Percentiles rank a stretch among this genome's conserved stretches.
phyloP scores from a whole-genome alignment of 2,888 invertebrate genomes.

The Argyra leucocephala region DNA sequence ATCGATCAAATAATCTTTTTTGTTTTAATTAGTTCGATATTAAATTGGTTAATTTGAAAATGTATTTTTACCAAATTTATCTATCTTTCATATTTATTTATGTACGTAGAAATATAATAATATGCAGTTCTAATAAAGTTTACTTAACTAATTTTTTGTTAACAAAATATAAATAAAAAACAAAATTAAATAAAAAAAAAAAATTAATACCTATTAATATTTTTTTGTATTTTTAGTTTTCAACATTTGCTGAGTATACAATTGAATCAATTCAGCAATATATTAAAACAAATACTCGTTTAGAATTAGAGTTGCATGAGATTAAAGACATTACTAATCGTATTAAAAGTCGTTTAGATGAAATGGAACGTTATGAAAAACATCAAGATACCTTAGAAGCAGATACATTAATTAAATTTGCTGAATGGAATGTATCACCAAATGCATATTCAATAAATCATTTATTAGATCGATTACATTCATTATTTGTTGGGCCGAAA shows the following conservation, averaged over 20 bases:
- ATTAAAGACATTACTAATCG: slow-evolving; percentile 52
- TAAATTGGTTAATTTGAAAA: too few species aligned
- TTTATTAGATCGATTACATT: slow-evolving; percentile 56
- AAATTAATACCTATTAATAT: too few species aligned
- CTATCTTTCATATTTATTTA: too few species aligned
- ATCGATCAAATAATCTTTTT: too few species aligned
- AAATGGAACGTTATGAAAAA: slow-evolving; percentile 52
- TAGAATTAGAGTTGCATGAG: slow-evolving; percentile 54
- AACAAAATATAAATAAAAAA: background rate
- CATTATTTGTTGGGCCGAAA: slow-evolving; percentile 48
- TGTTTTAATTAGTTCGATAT: too few species aligned
- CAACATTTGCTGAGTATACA: slow-evolving; percentile 32
- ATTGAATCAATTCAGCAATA: slow-evolving; percentile 36
- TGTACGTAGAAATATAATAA: background rate
- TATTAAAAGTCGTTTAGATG: slow-evolving; percentile 50
- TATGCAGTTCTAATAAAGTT: background rate
- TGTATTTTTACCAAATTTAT: too few species aligned
- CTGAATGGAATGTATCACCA: slow-evolving; percentile 59
- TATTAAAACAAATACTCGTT: slow-evolving; percentile 41
- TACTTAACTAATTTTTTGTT: slow-evolving; percentile 2
- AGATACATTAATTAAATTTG: slow-evolving; percentile 61
- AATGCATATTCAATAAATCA: slow-evolving; percentile 55
- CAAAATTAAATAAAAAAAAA: too few species aligned
- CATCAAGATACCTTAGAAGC: slow-evolving; percentile 50
- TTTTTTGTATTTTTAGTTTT: background rate